Percentiles rank a stretch among this genome's conserved stretches.
phyloP scores from a whole-genome alignment of 2,113 vertebrate genomes.

The Psophia crepitans region DNA sequence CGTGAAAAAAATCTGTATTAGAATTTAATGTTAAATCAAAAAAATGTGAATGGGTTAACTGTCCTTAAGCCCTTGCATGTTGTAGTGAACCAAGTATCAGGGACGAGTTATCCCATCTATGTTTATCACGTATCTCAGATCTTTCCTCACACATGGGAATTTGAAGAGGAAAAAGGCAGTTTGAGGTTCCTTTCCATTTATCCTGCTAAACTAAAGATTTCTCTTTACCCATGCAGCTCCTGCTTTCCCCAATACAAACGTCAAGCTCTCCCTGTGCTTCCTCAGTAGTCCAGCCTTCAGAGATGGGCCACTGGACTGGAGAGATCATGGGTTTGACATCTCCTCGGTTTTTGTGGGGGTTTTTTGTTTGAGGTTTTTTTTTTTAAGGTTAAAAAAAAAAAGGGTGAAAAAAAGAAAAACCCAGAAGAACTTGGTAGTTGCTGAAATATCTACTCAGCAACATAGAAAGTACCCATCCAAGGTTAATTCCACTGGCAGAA shows the following conservation, averaged over 20 bases:
- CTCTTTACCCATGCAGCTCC: neutral
- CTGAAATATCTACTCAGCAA: neutral
- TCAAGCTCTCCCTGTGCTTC: neutral
- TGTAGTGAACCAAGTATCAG: neutral
- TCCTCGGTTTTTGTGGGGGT: too few relatives aligned
- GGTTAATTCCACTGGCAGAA: neutral
- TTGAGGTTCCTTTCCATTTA: neutral
- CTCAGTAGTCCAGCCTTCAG: neutral
- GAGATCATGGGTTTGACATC: neutral
- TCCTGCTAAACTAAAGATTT: neutral
- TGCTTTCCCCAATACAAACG: neutral
- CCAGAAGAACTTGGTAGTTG: neutral
- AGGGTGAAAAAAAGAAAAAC: fast-evolving
- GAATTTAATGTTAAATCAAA: neutral
- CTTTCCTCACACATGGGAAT: neutral
- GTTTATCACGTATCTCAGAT: neutral
- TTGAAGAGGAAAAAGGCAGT: neutral
- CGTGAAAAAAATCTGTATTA: neutral
- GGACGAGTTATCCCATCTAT: neutral
- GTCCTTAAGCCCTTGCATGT: neutral
- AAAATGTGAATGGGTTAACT: neutral
- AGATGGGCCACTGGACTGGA: neutral
- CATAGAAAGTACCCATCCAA: neutral
- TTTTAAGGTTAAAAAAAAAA: neutral
- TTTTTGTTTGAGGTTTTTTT: too few relatives aligned